These are phyloP conservation scores for Bombus impatiens DNA, from an alignment of 1,140 invertebrate genomes.

Conservation along the genomic window DNA sequence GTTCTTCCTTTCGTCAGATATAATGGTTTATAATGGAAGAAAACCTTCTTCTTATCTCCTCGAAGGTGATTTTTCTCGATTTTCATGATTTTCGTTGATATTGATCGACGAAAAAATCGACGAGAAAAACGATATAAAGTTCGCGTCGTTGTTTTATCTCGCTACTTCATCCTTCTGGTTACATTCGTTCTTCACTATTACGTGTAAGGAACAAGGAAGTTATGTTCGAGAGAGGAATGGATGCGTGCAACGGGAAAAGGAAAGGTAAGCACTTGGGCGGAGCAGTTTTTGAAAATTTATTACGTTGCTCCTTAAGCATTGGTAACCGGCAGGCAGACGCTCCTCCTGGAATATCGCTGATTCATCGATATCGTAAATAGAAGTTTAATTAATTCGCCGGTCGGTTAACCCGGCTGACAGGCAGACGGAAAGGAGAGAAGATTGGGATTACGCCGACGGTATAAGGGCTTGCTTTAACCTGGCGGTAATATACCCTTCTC, in stretches of 20 bases:
- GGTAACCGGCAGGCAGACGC: constrained; percentile 37
- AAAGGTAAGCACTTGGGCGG: constrained; percentile 39
- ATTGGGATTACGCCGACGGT: constrained; percentile 72
- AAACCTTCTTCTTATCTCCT: not conserved
- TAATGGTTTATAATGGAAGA: not conserved
- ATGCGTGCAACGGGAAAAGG: constrained; percentile 8
- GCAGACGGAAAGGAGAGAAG: constrained; percentile 72
- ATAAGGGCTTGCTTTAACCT: constrained; percentile 73
- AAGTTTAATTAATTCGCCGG: constrained; percentile 82
- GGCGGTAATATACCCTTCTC: constrained; percentile 68
- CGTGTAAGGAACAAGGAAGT: not conserved
- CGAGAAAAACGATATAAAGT: not conserved
- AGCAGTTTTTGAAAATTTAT: constrained; percentile 76
- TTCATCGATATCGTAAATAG: constrained; percentile 81
- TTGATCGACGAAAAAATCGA: not conserved
- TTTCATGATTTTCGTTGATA: not conserved
- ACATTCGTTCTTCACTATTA: constrained; percentile 1
- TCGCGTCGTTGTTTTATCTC: constrained; percentile 2
- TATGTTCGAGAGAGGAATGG: not conserved
- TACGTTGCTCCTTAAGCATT: constrained; percentile 62
- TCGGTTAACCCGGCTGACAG: constrained; percentile 79
- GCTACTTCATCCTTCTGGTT: not conserved
- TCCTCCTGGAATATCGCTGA: constrained; percentile 75
- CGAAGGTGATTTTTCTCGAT: not conserved
- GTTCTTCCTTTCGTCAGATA: not conserved